phyloP scores from a whole-genome alignment of 2,113 vertebrate species.

The Microcebus tavaratra region DNA sequence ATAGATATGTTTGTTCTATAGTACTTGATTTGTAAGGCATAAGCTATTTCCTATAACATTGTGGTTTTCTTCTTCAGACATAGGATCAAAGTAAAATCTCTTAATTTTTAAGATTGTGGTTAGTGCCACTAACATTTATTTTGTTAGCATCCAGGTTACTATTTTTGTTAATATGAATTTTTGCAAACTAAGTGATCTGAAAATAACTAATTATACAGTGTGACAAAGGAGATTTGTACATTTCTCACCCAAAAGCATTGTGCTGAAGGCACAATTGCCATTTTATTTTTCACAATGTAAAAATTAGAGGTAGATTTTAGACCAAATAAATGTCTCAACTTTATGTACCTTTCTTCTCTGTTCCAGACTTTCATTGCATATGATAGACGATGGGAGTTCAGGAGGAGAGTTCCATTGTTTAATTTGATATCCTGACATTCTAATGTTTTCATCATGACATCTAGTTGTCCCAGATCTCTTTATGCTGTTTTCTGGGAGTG shows the following conservation, averaged over 20 bases:
- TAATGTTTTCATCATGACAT: slow-evolving; percentile 78
- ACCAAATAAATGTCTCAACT: slow-evolving; percentile 45
- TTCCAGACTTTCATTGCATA: slow-evolving; percentile 50
- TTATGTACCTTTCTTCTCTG: slow-evolving; percentile 46
- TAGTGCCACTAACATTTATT: slow-evolving; percentile 68
- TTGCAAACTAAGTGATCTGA: slow-evolving; percentile 74
- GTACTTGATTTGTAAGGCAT: slow-evolving; percentile 67
- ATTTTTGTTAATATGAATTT: slow-evolving; percentile 74
- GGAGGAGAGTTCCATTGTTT: slow-evolving; percentile 73
- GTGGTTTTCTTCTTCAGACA: slow-evolving; percentile 60
- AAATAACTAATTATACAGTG: slow-evolving; percentile 70
- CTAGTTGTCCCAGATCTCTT: slow-evolving; percentile 76
- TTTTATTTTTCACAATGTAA: slow-evolving; percentile 73
- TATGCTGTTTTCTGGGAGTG: slow-evolving; percentile 72
- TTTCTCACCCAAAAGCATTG: slow-evolving; percentile 58
- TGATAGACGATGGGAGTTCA: slow-evolving; percentile 54
- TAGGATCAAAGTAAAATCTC: slow-evolving; percentile 36
- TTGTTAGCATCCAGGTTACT: slow-evolving; percentile 75
- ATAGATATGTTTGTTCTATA: slow-evolving; percentile 38
- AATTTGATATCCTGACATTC: slow-evolving; percentile 74
- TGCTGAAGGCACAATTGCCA: slow-evolving; percentile 70
- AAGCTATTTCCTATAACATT: slow-evolving; percentile 67
- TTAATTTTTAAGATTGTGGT: slow-evolving; percentile 67
- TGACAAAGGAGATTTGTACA: slow-evolving; percentile 65
- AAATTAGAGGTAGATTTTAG: slow-evolving; percentile 47